Evolutionary conservation across 1,140 invertebrate species (phyloP), one percentile per base, ranked within the genome.

Genomic region (Heliothis virescens): DNA sequence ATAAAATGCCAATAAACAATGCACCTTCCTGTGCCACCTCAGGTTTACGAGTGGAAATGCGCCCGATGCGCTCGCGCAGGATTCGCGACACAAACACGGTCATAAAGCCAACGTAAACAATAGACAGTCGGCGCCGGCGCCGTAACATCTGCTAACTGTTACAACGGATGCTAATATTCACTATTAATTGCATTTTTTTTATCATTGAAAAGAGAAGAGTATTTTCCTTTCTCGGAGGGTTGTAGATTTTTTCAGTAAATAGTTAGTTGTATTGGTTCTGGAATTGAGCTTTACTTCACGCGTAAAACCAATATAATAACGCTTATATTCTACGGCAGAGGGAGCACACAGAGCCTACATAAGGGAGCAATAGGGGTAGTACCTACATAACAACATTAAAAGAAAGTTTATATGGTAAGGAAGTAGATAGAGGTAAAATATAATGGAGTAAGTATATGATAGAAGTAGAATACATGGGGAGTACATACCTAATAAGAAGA

Each of bases 91-190:
- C 48, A 53, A 53, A 71, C 67, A 53, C 48, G 48, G 48, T 21
- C 4, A 21, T 71, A 71, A 53, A 71, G 12, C 48, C 3, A 50
- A n/a, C 12, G 10, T 76, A 76, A 76, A 76, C 74, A 76, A 52
- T 65, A 16, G 50, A 63, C 74, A 41, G 41, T 55, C 63, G 71
- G 83, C 83, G 84, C 84, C 84, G 84, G 84, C 84, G 84, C 82
- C 79, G 63, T 13, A 11, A 26, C 74, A 76, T 63, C 47, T 76
- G 74, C 13, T 34, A 13, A 12, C 13, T 29, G 47, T 65, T 65
- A 65, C 59, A 12, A 29, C 29, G 73, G 60, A 48, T 48, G 47
- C 59, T 52, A 5, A 41, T 7, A 76, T 29, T 76, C 18, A 12
- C 55, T 79, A 41, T 78, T 47, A 47, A 65, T 65, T 34, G 15